Evolutionary conservation across 2,113 vertebrate genomes (phyloP), one percentile per base, ranked within the genome.

Genomic region (Taxidea taxus): DNA sequence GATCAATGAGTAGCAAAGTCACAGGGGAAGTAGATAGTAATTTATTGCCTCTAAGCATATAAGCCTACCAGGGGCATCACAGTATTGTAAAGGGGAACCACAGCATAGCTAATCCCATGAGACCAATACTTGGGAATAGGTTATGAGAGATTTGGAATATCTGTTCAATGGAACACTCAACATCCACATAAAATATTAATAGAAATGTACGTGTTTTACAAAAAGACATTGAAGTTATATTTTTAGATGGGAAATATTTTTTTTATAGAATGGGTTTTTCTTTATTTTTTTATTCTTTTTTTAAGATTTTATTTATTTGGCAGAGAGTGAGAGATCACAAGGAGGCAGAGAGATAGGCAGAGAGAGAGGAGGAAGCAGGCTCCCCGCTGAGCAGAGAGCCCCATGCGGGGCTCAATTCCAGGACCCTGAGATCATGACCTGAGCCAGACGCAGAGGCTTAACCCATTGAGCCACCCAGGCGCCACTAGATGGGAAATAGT

Each of bases 321-420:
- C 5, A 54, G 16, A 54, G 51, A 51, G 14, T 15, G 13, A 54
- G 51, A 54, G 51, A 54, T 54, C 51, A 54, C 51, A 54, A 54
- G 51, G 51, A 54, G 51, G 51, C 51, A 54, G 47, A 47, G 44
- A 47, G 44, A 47, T 10, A 47, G 44, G 44, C 44, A 47, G 51
- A 18, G 51, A 54, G 16, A 18, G 51, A 1, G 51, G 51, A 16
- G 51, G 5, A 54, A 18, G 51, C 1, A 54, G 51, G 16, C 51
- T 54, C 16, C 51, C 51, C 1, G 5, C 51, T 18, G 16, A 54
- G 51, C 16, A 18, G 51, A 54, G 51, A 18, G 16, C 51, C 16
- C 5, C 4, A 54, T 18, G 51, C 0, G 5, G 16, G 51, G 51
- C 51, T 54, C 0, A 0, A 54, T 54, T 5, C 51, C 16, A 54